phyloP scores from a whole-genome alignment of 2,113 vertebrate genomes.

The Lipotes vexillifer region DNA sequence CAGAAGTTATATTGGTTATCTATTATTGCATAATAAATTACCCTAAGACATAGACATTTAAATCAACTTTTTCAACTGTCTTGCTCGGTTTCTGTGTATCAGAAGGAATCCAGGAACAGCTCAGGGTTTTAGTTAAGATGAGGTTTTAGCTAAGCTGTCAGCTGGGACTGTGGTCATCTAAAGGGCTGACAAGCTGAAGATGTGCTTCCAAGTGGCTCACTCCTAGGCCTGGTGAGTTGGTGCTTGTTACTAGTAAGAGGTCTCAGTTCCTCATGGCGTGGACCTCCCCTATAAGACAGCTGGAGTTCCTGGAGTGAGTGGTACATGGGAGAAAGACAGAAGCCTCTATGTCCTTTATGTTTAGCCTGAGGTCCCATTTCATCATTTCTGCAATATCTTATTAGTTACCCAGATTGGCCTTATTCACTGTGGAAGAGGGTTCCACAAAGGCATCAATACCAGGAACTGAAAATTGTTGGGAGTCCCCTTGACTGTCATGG shows the following conservation, averaged over 20 bases:
- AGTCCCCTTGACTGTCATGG: neutral
- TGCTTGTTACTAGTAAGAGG: neutral
- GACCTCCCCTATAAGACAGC: neutral
- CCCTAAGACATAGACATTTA: neutral
- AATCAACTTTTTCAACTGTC: neutral
- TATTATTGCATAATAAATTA: neutral
- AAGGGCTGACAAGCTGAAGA: neutral
- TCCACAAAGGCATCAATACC: neutral
- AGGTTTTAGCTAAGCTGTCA: neutral
- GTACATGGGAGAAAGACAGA: neutral
- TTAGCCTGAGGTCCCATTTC: neutral
- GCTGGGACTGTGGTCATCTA: no score
- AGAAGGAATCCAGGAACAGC: neutral
- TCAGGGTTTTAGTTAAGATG: neutral
- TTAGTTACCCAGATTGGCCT: neutral
- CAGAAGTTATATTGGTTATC: neutral
- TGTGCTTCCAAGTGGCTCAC: neutral
- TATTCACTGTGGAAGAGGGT: neutral
- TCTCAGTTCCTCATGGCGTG: neutral
- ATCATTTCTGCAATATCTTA: neutral
- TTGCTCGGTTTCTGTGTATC: neutral
- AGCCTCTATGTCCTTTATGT: neutral
- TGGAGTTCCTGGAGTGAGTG: neutral
- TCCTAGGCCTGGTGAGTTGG: neutral
- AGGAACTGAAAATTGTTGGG: neutral